These are phyloP conservation scores for Phengaris arion DNA, from an alignment of 2,888 invertebrate genomes.

Conservation along the genomic window DNA sequence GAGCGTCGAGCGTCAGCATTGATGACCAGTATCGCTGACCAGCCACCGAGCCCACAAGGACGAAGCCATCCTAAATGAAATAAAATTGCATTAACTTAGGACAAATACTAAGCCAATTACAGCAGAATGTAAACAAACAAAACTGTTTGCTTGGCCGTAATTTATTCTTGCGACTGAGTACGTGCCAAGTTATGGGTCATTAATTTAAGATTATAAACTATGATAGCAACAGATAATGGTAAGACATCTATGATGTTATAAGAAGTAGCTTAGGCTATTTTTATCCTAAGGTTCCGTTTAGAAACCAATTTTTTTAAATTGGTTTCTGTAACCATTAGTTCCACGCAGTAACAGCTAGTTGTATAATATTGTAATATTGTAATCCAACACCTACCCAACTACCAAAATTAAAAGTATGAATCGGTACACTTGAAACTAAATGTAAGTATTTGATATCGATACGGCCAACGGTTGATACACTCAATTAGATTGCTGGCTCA, in stretches of 20 bases:
- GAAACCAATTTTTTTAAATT: too few species aligned
- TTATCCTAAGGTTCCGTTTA: too few species aligned
- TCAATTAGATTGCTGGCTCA: constrained; percentile 22
- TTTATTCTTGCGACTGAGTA: not conserved
- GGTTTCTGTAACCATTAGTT: too few species aligned
- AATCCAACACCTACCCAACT: not conserved
- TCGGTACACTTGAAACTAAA: not conserved
- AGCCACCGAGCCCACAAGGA: constrained; percentile 97
- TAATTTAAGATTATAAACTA: not conserved
- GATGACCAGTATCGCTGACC: constrained; percentile 99
- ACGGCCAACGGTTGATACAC: not conserved
- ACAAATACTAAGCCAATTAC: not conserved
- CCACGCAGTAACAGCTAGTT: too few species aligned
- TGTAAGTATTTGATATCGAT: not conserved
- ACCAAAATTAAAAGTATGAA: not conserved
- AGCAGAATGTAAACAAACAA: not conserved
- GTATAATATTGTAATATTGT: too few species aligned
- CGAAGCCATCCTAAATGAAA: constrained; percentile 92
- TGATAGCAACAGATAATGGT: not conserved
- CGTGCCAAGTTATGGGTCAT: not conserved
- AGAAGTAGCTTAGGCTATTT: too few species aligned
- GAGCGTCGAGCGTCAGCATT: constrained; percentile 95
- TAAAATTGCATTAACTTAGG: not conserved
- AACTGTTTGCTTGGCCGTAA: not conserved
- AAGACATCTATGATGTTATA: too few species aligned